Conservation (phyloP, 2,113 vertebrate genomes). For the Pristiophorus japonicus region DNA sequence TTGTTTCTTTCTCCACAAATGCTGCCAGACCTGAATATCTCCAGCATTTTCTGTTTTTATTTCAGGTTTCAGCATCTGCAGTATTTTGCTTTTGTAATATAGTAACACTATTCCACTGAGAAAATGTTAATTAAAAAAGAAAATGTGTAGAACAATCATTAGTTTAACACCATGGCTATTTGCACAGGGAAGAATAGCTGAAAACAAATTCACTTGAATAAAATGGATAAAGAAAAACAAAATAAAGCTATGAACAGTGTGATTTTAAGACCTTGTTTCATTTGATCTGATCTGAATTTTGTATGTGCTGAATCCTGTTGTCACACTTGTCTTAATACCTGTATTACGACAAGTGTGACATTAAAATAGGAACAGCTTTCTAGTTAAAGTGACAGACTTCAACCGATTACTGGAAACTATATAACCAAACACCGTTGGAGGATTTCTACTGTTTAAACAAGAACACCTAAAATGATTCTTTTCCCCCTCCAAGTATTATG, state of each 20-base stretch:
- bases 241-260: background rate
- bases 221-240: background rate
- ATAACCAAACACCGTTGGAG: background rate
- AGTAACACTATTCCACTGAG: background rate
- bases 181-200: background rate
- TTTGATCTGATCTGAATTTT: background rate
- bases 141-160: background rate
- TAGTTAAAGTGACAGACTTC: background rate
- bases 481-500: background rate
- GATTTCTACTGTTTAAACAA: background rate
- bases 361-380: background rate
- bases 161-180: background rate
- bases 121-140: background rate
- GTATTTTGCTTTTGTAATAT: too few species aligned
- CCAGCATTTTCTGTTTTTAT: too few species aligned
- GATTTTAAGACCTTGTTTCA: background rate
- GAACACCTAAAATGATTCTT: background rate
- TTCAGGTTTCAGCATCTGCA: too few species aligned
- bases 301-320: background rate
- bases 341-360: background rate
- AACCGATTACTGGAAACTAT: background rate
- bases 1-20: too few species aligned
- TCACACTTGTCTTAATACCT: background rate
- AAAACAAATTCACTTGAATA: background rate
- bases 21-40: too few species aligned